Percentiles rank a stretch among this genome's conserved stretches.
These are phyloP conservation scores for Garrulus glandarius DNA, from an alignment of 2,797 vertebrate species.

Conservation along the genomic window DNA sequence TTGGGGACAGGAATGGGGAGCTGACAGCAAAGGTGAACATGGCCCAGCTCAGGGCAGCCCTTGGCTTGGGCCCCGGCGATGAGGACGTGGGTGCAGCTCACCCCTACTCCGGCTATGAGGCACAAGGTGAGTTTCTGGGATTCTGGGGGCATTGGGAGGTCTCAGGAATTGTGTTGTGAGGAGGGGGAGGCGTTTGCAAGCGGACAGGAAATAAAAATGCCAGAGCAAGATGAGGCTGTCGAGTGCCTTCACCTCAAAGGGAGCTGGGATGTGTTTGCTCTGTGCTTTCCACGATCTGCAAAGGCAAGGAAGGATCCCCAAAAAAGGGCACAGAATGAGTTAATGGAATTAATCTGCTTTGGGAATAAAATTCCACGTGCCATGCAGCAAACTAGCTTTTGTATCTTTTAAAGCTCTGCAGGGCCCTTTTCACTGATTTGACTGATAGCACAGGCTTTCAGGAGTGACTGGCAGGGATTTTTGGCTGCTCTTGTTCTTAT, in stretches of 20 bases:
- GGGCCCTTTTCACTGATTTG: background rate
- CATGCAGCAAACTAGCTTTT: background rate
- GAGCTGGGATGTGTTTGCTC: background rate
- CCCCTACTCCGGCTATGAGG: slow-evolving; percentile 86
- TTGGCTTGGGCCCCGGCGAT: slow-evolving; percentile 73
- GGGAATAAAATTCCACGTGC: background rate
- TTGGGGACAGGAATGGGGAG: slow-evolving; percentile 89
- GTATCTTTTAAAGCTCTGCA: background rate
- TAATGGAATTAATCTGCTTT: background rate
- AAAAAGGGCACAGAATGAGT: background rate
- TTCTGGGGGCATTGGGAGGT: background rate
- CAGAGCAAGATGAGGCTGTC: background rate
- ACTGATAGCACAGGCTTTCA: background rate
- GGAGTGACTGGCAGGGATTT: background rate
- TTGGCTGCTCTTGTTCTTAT: background rate
- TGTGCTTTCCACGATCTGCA: background rate
- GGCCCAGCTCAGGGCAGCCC: slow-evolving; percentile 84
- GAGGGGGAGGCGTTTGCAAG: background rate
- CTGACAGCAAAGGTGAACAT: slow-evolving; percentile 88
- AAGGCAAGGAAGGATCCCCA: background rate
- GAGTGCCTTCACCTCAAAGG: background rate
- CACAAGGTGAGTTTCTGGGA: slow-evolving; percentile 81
- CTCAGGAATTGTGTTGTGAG: accelerated
- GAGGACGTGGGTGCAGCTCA: slow-evolving; percentile 75
- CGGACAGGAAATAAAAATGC: background rate